These are phyloP conservation scores for Seira musarum DNA, from an alignment of 2,888 invertebrate species.

Conservation along the genomic window DNA sequence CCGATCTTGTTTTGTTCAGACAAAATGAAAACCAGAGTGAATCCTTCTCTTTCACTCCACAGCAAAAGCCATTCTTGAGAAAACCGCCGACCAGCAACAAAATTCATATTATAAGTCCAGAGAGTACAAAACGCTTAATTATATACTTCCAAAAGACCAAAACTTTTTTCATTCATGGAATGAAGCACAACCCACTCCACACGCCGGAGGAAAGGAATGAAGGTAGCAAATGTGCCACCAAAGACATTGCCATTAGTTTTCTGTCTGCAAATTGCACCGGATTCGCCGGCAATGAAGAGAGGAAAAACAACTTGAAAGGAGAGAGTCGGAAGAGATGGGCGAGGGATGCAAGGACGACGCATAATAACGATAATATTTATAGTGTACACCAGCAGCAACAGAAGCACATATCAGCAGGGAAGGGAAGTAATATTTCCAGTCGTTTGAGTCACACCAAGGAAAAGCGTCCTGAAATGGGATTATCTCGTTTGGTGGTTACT, in stretches of 20 bases:
- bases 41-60: background rate
- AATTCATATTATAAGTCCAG: conserved; percentile 44
- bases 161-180: background rate
- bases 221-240: conserved; percentile 56
- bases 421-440: conserved; percentile 66
- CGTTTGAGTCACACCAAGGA: conserved; percentile 65
- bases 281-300: conserved; percentile 30
- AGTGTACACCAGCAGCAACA: background rate
- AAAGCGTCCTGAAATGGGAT: conserved; percentile 46
- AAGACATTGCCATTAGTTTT: conserved; percentile 59
- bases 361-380: background rate
- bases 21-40: background rate
- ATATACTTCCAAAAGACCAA: conserved; percentile 20
- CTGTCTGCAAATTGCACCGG: conserved; percentile 51
- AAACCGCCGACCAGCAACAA: conserved; percentile 58
- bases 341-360: background rate
- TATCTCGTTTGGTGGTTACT: conserved; percentile 46
- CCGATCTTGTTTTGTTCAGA: conserved; percentile 23
- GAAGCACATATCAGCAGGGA: conserved; percentile 51
- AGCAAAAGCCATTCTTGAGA: conserved; percentile 32
- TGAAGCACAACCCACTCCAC: too few relatives aligned
- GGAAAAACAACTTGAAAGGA: background rate
- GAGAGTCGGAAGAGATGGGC: background rate
- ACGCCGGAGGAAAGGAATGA: background rate
- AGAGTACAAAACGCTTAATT: conserved; percentile 53